Evolutionary conservation across 2,888 invertebrate genomes (phyloP).

Genomic region (Empis stercorea): DNA sequence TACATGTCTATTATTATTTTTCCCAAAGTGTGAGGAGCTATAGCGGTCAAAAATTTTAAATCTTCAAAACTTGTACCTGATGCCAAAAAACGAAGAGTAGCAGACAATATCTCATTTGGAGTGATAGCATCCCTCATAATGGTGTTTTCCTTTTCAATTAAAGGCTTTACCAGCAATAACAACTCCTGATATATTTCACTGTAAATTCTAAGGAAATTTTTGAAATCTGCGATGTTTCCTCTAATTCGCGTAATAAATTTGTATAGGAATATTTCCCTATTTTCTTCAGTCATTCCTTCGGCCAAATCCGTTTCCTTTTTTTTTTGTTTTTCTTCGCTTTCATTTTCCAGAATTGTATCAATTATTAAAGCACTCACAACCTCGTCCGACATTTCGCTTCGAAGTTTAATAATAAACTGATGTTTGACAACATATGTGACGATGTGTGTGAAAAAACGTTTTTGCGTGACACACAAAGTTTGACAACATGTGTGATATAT

Average conservation of each 20-base stretch:
- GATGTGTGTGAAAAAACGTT: too few species aligned
- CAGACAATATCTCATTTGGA: constrained; percentile 1
- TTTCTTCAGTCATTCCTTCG: too few species aligned
- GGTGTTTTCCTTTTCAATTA: not conserved
- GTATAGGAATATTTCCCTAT: too few species aligned
- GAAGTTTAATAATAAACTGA: too few species aligned
- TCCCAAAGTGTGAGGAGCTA: not conserved
- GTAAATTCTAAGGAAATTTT: not conserved
- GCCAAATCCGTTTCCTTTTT: too few species aligned
- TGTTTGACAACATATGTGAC: too few species aligned
- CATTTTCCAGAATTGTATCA: too few species aligned
- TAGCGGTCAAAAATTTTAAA: not conserved
- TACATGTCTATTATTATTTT: constrained; percentile 8
- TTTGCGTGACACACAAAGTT: too few species aligned
- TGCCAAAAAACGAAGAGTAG: constrained; percentile 5
- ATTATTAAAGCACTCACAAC: too few species aligned
- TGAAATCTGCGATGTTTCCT: constrained; percentile 2
- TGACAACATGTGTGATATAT: not conserved
- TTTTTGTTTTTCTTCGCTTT: too few species aligned
- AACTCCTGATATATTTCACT: not conserved
- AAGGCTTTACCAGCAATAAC: not conserved
- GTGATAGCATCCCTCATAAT: constrained; percentile 5
- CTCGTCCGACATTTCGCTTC: too few species aligned
- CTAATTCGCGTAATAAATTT: too few species aligned
- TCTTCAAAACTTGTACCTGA: constrained; percentile 1